Evolutionary conservation across 2,797 vertebrate genomes (phyloP).

Genomic region (Brachyalestes nurse): DNA sequence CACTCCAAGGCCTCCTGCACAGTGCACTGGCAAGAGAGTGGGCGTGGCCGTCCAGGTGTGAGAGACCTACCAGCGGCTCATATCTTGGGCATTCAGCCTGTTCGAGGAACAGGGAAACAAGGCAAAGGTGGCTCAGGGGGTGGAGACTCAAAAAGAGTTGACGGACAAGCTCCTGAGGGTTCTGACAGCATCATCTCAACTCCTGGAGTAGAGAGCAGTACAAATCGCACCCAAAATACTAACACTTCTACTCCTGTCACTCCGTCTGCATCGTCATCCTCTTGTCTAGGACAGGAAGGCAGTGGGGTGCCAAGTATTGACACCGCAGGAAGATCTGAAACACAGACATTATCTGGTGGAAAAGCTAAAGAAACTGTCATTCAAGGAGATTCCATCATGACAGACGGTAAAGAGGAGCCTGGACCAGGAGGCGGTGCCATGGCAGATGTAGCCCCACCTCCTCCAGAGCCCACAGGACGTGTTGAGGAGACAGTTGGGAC

Average conservation of each 20-base stretch:
- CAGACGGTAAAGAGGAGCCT: constrained; percentile 75
- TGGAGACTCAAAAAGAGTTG: constrained; percentile 44
- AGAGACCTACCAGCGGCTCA: constrained; percentile 93
- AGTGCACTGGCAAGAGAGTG: constrained; percentile 95
- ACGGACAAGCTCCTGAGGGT: constrained; percentile 36
- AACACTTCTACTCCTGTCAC: constrained; percentile 10
- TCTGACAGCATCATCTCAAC: constrained; percentile 32
- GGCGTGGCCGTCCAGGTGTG: constrained; percentile 86
- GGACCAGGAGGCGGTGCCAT: constrained; percentile 57
- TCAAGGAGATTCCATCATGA: constrained; percentile 76
- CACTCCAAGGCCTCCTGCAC: constrained; percentile 98
- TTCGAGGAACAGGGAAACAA: constrained; percentile 65
- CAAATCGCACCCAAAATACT: constrained; percentile 38
- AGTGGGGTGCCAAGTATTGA: constrained; percentile 68
- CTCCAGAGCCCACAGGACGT: constrained; percentile 51
- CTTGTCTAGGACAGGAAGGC: constrained; percentile 65
- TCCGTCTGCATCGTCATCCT: constrained; percentile 24
- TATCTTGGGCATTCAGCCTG: constrained; percentile 89
- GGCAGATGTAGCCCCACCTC: constrained; percentile 57
- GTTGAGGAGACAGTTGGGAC: constrained; percentile 61
- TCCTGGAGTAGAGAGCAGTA: constrained; percentile 40
- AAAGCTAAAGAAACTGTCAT: constrained; percentile 71
- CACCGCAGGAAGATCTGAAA: constrained; percentile 60
- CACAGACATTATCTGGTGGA: constrained; percentile 53
- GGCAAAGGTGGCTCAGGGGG: constrained; percentile 56